Percentiles rank a stretch among this genome's conserved stretches.
These are phyloP conservation scores for Halichoerus grypus DNA, from an alignment of 2,113 vertebrate species.

Conservation along the genomic window DNA sequence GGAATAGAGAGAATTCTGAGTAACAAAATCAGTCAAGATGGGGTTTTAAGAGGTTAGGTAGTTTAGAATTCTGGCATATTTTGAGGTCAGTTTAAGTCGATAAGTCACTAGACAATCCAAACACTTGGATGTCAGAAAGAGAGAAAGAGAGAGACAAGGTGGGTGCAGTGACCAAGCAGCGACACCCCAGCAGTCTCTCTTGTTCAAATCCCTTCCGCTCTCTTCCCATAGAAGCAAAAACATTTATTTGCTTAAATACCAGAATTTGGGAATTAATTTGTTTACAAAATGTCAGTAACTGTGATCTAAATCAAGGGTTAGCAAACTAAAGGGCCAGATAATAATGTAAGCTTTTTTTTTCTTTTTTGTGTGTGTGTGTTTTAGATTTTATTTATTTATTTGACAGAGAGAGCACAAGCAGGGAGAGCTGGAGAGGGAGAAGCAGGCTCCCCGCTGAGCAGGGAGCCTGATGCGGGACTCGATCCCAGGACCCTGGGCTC, in stretches of 20 bases:
- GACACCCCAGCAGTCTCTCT: background rate
- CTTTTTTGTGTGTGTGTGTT: too few relatives aligned
- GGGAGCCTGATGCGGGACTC: too few relatives aligned
- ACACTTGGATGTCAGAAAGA: background rate
- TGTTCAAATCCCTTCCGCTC: background rate
- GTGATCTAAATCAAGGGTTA: background rate
- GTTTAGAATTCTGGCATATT: background rate
- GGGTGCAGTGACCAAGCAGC: too few relatives aligned
- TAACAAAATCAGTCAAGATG: background rate
- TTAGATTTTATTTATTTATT: too few relatives aligned
- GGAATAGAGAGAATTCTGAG: background rate
- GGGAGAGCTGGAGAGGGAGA: too few relatives aligned
- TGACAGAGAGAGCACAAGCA: too few relatives aligned
- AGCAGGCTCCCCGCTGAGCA: too few relatives aligned
- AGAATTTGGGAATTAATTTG: background rate
- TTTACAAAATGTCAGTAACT: background rate
- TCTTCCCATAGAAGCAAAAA: background rate
- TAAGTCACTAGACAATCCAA: background rate
- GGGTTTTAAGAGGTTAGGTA: background rate
- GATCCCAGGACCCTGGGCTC: too few relatives aligned
- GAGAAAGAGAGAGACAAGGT: too few relatives aligned
- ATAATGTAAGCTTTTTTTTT: background rate
- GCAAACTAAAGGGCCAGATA: background rate
- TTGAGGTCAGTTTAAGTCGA: background rate
- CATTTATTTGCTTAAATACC: background rate